These are phyloP conservation scores for Romanogobio albipinnatus DNA, from an alignment of 2,113 vertebrate genomes.

Conservation along the genomic window DNA sequence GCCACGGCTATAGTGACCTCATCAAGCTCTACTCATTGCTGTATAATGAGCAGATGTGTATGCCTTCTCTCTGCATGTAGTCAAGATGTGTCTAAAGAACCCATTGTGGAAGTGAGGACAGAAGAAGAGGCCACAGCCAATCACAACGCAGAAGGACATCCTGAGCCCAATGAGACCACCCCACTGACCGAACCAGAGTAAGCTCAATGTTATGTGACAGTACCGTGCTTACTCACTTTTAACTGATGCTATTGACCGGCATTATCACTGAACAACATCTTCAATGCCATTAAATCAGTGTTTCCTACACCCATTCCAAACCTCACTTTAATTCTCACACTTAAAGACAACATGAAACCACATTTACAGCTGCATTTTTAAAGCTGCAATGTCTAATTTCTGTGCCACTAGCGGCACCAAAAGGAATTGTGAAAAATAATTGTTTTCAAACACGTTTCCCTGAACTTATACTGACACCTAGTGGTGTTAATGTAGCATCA, in stretches of 20 bases:
- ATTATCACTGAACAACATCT: not conserved
- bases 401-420: not conserved
- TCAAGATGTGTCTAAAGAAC: slow-evolving; percentile 97
- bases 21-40: slow-evolving; percentile 3
- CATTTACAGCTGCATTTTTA: not conserved
- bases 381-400: slow-evolving; percentile 64
- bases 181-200: slow-evolving; percentile 97
- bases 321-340: not conserved
- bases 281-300: not conserved
- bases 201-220: slow-evolving; percentile 59
- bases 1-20: not conserved
- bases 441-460: not conserved
- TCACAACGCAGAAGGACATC: slow-evolving; percentile 91
- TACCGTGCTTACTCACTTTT: slow-evolving; percentile 4
- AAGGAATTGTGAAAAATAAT: not conserved
- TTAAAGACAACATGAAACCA: slow-evolving; percentile 5
- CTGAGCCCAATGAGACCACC: slow-evolving; percentile 95
- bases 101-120: slow-evolving; percentile 93
- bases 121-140: slow-evolving; percentile 95
- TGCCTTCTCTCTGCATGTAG: slow-evolving; percentile 69
- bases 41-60: slow-evolving; percentile 31
- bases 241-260: not conserved
- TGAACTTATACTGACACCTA: not conserved
- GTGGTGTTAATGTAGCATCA: not conserved
- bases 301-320: slow-evolving; percentile 34